Evolutionary conservation across 2,113 vertebrate genomes (phyloP), one percentile per base, ranked within the genome.

Genomic region (Tricholaema leucomelas): DNA sequence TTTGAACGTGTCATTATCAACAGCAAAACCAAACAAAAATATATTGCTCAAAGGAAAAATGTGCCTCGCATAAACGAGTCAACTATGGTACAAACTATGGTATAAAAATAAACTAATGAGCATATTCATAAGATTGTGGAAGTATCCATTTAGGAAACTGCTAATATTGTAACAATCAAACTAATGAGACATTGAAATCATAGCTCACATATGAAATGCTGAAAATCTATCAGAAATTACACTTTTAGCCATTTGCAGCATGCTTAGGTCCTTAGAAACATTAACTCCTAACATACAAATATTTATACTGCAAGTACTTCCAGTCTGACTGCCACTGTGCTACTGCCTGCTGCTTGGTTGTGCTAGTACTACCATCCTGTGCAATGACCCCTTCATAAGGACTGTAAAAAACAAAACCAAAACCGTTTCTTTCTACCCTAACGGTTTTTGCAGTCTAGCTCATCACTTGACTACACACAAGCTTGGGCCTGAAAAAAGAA

Each of bases 101-200:
- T 80, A 93, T 28, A 93, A 93, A 96, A 93, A 92, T 93, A 95
- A 91, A 95, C 91, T 94, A 95, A 93, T 93, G 86, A 96, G 67
- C 65, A 91, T 96, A 96, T 95, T 96, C 84, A 96, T 89, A 94
- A 90, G 81, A 85, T 87, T 88, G 52, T 80, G 92, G 84, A 95
- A 94, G 78, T 81, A 94, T 85, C 91, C 86, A 77, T 92, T 96
- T 96, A 93, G 81, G 71, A 92, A 96, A 82, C 78, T 74, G 92
- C 81, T 95, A 95, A 96, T 94, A 96, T 91, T 96, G 83, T 96
- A 93, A 96, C 88, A 96, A 93, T 94, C 92, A 95, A 85, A 93
- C 89, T 96, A 96, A 91, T 94, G 94, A 92, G 92, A 93, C 74
- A 89, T 52, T 71, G 52, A 94, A 95, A 88, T 91, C 40, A 81